These are phyloP conservation scores for Cinara cedri DNA, from an alignment of 2,888 invertebrate species.

Conservation along the genomic window DNA sequence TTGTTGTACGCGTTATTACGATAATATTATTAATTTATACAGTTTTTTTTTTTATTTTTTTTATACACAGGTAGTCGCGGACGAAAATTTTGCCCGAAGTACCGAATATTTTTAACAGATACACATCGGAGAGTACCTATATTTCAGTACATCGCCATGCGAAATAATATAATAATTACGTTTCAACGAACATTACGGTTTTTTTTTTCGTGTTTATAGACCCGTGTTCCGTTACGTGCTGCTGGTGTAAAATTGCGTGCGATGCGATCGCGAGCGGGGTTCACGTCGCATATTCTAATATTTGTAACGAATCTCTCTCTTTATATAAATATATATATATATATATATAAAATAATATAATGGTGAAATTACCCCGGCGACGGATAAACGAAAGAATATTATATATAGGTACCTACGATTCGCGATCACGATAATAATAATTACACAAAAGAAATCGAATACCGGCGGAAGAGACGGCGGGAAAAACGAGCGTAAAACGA, in stretches of 20 bases:
- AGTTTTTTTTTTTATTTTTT: too few species aligned
- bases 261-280: background rate
- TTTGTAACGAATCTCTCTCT: slow-evolving; percentile 32
- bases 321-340: background rate
- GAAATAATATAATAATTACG: too few species aligned
- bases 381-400: background rate
- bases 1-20: too few species aligned
- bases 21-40: background rate
- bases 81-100: too few species aligned
- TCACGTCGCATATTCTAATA: background rate
- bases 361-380: slow-evolving; percentile 13
- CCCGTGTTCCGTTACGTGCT: background rate
- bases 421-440: slow-evolving; percentile 19
- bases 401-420: background rate
- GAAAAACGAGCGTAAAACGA: background rate
- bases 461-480: background rate
- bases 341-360: too few species aligned
- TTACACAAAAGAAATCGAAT: slow-evolving; percentile 41
- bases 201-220: too few species aligned
- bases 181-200: too few species aligned
- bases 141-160: too few species aligned
- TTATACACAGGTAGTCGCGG: too few species aligned
- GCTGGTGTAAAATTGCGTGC: too few species aligned
- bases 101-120: too few species aligned
- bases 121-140: too few species aligned